These are phyloP conservation scores for Leistus spinibarbis DNA, from an alignment of 2,888 invertebrate genomes.

Conservation along the genomic window DNA sequence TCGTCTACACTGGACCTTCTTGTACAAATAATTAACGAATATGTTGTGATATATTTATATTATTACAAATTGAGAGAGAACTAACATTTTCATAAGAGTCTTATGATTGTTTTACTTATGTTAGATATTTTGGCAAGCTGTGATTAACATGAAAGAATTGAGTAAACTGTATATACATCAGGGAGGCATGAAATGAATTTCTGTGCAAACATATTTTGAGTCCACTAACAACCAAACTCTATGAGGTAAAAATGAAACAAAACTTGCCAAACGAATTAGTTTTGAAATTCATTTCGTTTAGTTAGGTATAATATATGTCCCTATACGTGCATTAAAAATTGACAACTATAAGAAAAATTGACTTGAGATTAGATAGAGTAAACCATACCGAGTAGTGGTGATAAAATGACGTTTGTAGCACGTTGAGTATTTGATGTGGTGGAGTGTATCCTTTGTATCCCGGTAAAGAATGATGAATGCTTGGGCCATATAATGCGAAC, in stretches of 20 bases:
- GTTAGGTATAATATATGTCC: neutral
- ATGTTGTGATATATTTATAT: no score
- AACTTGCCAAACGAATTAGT: slow-evolving; percentile 17
- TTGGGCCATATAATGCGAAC: slow-evolving; percentile 27
- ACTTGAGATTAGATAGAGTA: slow-evolving; percentile 21
- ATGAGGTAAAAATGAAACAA: neutral
- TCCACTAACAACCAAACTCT: no score
- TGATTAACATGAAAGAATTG: no score
- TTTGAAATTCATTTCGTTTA: slow-evolving; percentile 1
- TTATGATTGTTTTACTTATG: no score
- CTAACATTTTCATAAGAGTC: no score
- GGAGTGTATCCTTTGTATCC: slow-evolving; percentile 25
- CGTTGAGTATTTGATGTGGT: slow-evolving; percentile 3
- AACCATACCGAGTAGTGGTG: neutral
- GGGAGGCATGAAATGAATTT: no score
- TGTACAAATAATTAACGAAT: no score
- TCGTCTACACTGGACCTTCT: no score
- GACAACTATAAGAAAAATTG: slow-evolving; percentile 35
- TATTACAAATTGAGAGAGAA: no score
- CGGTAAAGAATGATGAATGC: slow-evolving; percentile 36
- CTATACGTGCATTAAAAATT: slow-evolving; percentile 28
- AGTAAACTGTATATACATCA: no score
- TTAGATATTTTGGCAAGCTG: no score
- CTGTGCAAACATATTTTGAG: no score
- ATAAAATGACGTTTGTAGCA: neutral